Conservation (phyloP, 2,888 invertebrate species). For the Plebejus melissa region DNA sequence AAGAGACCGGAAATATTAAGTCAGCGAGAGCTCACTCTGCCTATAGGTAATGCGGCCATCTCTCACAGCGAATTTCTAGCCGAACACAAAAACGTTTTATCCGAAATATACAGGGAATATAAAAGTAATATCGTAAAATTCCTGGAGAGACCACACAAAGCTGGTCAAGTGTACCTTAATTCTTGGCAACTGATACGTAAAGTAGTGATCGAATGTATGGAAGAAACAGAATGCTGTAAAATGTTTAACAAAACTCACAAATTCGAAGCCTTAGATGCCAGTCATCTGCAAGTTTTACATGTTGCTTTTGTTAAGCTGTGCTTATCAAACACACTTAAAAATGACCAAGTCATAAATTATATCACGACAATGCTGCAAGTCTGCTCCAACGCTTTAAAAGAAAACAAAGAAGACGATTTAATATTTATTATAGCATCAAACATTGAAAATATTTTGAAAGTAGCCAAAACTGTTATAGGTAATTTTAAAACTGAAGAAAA, state of each 20-base stretch:
- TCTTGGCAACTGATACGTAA: constrained; percentile 78
- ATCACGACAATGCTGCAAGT: constrained; percentile 77
- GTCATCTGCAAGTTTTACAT: constrained; percentile 77
- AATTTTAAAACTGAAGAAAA: constrained; percentile 45
- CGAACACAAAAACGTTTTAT: constrained; percentile 67
- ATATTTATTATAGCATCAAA: constrained; percentile 49
- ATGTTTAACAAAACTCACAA: constrained; percentile 80
- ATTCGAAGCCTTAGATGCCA: constrained; percentile 80
- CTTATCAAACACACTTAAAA: constrained; percentile 50
- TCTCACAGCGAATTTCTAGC: constrained; percentile 58
- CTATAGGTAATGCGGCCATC: constrained; percentile 75
- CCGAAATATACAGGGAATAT: constrained; percentile 78
- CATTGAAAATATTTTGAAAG: constrained; percentile 54
- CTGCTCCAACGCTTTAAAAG: constrained; percentile 69
- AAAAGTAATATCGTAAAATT: constrained; percentile 81
- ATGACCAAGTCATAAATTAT: constrained; percentile 71
- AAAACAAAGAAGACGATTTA: constrained; percentile 47
- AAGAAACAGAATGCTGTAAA: constrained; percentile 74
- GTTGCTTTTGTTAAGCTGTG: constrained; percentile 76
- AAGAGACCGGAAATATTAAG: constrained; percentile 64
- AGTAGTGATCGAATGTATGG: constrained; percentile 81
- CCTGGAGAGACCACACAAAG: constrained; percentile 84
- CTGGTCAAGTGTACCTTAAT: constrained; percentile 81
- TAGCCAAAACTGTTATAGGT: constrained; percentile 50
- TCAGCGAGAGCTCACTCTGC: constrained; percentile 82